Evolutionary conservation across 92 coral and sea anemone genomes (phyloP), one percentile per base, ranked within the genome.

Genomic region (Plumapathes pennacea): DNA sequence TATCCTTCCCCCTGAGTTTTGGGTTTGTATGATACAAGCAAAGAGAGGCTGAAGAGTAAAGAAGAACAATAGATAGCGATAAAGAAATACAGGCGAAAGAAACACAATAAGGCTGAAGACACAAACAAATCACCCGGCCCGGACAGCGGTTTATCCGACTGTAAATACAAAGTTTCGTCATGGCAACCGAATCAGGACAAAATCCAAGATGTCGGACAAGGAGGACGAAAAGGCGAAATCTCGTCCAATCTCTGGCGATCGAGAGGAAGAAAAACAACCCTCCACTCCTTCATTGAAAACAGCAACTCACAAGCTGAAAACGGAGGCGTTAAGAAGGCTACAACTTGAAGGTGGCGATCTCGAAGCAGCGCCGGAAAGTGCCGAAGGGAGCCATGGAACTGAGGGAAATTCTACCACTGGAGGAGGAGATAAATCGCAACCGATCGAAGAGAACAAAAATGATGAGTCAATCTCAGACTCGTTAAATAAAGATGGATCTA

Each of bases 131-230:
- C n/a, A n/a, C n/a, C n/a, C n/a, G n/a, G n/a, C n/a, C n/a, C n/a
- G n/a, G n/a, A n/a, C n/a, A n/a, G n/a, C n/a, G n/a, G n/a, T n/a
- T n/a, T n/a, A n/a, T n/a, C 2, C 31, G 25, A 62, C 13, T 10
- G 19, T 57, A 71, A 77, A 81, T 71, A 64, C 29, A 42, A 66
- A 28, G 31, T 67, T 36, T 88, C 69, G 63, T 73, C 83, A 83
- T 88, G 74, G 85, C 70, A 71, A 87, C 85, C 20, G 41, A 38
- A 39, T 65, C 8, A 32, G 80, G 32, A 24, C 72, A 48, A 55
- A 61, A 62, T 83, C 78, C 95, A 88, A 88, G 71, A 88, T 88
- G 96, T 88, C 96, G 86, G 96, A 68, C 75, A 71, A 78, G 41
- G 55, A 56, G 27, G n/a, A n/a, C n/a, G 84, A 76, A 27, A 74